Conservation (phyloP, 2,113 vertebrate species). For the Sialia sialis region DNA sequence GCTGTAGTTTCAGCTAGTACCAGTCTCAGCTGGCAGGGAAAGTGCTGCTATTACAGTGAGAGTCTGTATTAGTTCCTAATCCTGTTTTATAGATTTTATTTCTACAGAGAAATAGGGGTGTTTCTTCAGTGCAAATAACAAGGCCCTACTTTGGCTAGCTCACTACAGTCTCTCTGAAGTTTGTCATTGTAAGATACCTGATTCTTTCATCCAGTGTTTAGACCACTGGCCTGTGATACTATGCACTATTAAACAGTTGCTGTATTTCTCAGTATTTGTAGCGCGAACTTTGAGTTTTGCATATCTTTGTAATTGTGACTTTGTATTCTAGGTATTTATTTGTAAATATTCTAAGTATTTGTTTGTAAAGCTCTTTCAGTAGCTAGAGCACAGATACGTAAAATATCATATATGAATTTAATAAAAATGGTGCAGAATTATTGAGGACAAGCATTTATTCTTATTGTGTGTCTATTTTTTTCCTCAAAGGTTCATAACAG, state of each 20-base stretch:
- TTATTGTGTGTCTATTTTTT: neutral
- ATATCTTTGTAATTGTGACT: neutral
- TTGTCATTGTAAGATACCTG: neutral
- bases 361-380: neutral
- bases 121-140: neutral
- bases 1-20: neutral
- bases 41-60: neutral
- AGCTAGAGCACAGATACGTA: neutral
- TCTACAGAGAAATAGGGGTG: neutral
- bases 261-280: neutral
- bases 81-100: neutral
- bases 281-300: neutral
- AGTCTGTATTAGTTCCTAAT: neutral
- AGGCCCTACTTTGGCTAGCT: neutral
- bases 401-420: neutral
- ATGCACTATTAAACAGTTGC: neutral
- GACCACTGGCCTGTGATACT: neutral
- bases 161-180: neutral
- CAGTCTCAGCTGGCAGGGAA: neutral
- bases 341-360: neutral
- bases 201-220: neutral
- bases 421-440: neutral
- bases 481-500: slow-evolving; percentile 89
- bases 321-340: neutral
- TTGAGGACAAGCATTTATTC: neutral